A percentile compares a stretch with the other conserved stretches of the same genome.
phyloP scores from a whole-genome alignment of 2,888 invertebrate species.

The Watsonalla cultraria region DNA sequence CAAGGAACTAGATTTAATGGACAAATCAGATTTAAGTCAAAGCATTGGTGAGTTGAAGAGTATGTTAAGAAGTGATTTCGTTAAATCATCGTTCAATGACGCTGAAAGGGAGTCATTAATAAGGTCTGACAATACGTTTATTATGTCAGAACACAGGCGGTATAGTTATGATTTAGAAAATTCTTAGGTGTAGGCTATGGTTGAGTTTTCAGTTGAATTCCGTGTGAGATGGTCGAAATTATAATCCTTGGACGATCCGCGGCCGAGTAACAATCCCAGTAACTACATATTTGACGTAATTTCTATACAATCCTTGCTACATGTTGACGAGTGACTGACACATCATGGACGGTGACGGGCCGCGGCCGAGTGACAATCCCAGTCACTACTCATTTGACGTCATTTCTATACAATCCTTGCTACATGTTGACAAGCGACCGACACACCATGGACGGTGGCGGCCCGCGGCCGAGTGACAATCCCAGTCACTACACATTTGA shows the following conservation, averaged over 20 bases:
- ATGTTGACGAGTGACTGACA: too few relatives aligned
- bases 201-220: conserved; percentile 4
- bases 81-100: conserved; percentile 47
- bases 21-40: conserved; percentile 34
- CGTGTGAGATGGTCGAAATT: not conserved
- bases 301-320: too few relatives aligned
- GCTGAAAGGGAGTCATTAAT: conserved; percentile 57
- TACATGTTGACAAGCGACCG: too few relatives aligned
- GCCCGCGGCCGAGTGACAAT: too few relatives aligned
- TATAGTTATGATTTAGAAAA: conserved; percentile 39
- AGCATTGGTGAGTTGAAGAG: conserved; percentile 52
- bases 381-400: too few relatives aligned
- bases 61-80: conserved; percentile 48
- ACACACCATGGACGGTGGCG: too few relatives aligned
- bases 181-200: conserved; percentile 13
- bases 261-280: too few relatives aligned
- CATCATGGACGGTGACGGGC: too few relatives aligned
- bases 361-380: too few relatives aligned
- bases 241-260: not conserved
- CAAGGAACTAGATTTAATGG: conserved; percentile 45
- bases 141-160: conserved; percentile 49
- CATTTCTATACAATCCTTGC: too few relatives aligned
- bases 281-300: too few relatives aligned
- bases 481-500: too few relatives aligned
- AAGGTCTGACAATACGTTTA: conserved; percentile 61